A percentile compares a stretch with the other conserved stretches of the same genome.
Evolutionary conservation across 1,140 invertebrate species (phyloP).

Genomic region (Drosophila teissieri): DNA sequence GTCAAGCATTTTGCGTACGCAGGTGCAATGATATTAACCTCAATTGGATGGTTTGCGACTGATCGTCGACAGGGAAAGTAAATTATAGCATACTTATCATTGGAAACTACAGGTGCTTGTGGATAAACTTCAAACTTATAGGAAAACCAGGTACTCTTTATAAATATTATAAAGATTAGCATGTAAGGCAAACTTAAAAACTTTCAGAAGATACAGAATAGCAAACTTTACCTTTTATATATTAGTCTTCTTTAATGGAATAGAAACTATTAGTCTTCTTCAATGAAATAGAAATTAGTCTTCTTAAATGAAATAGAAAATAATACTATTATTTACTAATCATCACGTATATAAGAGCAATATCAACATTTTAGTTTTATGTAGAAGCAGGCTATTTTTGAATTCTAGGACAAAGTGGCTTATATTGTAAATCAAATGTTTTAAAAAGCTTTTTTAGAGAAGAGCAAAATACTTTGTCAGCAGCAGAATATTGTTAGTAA

Average conservation of each 20-base stretch:
- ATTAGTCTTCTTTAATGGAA: no score
- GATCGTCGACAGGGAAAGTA: neutral
- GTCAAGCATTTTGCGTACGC: conserved; percentile 7
- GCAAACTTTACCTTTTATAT: neutral
- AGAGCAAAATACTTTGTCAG: neutral
- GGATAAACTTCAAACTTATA: no score
- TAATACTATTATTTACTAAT: no score
- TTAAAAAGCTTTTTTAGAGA: no score
- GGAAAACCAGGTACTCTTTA: neutral
- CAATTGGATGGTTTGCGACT: conserved; percentile 9
- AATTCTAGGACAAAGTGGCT: neutral
- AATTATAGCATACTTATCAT: neutral
- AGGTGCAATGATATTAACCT: conserved; percentile 45
- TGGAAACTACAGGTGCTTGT: neutral
- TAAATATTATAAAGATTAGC: neutral
- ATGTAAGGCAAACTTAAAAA: neutral
- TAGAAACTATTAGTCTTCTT: no score
- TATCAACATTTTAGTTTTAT: neutral
- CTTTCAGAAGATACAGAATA: no score
- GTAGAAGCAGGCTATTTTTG: neutral
- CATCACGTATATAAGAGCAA: no score
- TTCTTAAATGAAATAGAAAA: no score
- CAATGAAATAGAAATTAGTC: no score
- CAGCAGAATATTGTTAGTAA: neutral
- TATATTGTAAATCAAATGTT: no score